phyloP scores from a whole-genome alignment of 1,140 invertebrate genomes.

The Gyrodactylus bullatarudis region DNA sequence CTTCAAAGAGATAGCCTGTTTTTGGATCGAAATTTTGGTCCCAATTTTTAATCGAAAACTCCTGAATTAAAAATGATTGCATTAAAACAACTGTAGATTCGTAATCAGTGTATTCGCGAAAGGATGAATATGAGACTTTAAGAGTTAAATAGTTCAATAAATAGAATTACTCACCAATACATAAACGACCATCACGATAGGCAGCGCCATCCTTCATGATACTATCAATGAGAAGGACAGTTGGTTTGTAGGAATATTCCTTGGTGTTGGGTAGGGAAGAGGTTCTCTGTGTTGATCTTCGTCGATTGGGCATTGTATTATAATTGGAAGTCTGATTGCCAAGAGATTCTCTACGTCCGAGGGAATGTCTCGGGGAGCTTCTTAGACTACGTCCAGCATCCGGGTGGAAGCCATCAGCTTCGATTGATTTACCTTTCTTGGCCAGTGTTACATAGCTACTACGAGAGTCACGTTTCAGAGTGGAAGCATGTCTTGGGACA shows the following conservation, averaged over 20 bases:
- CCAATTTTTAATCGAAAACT: too few relatives aligned
- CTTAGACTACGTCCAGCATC: neutral
- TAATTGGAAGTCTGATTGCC: too few relatives aligned
- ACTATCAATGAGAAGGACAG: neutral
- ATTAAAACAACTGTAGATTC: too few relatives aligned
- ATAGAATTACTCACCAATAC: neutral
- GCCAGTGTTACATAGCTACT: neutral
- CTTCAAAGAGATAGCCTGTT: too few relatives aligned
- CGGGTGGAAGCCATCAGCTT: neutral
- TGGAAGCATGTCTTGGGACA: too few relatives aligned
- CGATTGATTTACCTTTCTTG: neutral
- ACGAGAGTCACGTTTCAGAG: too few relatives aligned
- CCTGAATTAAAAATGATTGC: too few relatives aligned
- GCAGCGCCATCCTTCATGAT: neutral
- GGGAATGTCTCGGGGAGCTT: neutral
- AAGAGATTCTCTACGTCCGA: neutral
- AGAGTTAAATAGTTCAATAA: neutral
- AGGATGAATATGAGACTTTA: too few relatives aligned
- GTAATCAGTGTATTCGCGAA: too few relatives aligned
- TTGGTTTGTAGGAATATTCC: neutral
- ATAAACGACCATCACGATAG: neutral
- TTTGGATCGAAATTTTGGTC: too few relatives aligned
- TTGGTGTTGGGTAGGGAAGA: neutral
- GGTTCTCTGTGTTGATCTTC: neutral
- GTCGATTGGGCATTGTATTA: neutral